Evolutionary conservation across 1,140 invertebrate genomes (phyloP).

Genomic region (Pygmarrhopalites habei): DNA sequence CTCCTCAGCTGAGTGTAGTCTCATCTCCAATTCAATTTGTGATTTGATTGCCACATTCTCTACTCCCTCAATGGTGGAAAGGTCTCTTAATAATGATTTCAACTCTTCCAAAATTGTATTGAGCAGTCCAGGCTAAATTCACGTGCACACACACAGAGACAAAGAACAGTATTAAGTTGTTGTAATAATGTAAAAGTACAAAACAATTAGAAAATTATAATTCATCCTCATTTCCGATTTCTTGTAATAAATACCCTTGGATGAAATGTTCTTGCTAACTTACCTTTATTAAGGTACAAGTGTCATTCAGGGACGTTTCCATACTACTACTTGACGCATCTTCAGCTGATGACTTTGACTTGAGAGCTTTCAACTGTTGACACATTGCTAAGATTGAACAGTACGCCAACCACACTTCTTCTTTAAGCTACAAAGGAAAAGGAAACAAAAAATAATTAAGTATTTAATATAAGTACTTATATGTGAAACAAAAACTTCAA

Average conservation of each 20-base stretch:
- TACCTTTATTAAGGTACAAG: slow-evolving; percentile 32
- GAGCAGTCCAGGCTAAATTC: slow-evolving; percentile 45
- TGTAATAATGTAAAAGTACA: too few relatives aligned
- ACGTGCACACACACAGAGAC: too few relatives aligned
- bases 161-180: too few relatives aligned
- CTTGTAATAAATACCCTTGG: too few relatives aligned
- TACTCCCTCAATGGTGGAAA: slow-evolving; percentile 44
- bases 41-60: slow-evolving; percentile 33
- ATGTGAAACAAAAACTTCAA: too few relatives aligned
- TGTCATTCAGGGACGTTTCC: slow-evolving; percentile 33
- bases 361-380: slow-evolving; percentile 42
- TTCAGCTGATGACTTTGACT: slow-evolving; percentile 30
- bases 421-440: slow-evolving; percentile 45
- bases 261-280: too few relatives aligned
- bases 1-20: slow-evolving; percentile 49
- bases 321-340: slow-evolving; percentile 30
- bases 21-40: slow-evolving; percentile 50
- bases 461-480: background rate
- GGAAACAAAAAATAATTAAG: slow-evolving; percentile 29
- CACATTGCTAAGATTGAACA: slow-evolving; percentile 46
- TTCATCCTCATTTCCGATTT: too few relatives aligned
- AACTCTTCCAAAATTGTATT: slow-evolving; percentile 46
- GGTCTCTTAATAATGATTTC: slow-evolving; percentile 43
- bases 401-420: slow-evolving; percentile 48
- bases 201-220: too few relatives aligned